Percentiles rank a stretch among this genome's conserved stretches.
phyloP scores from a whole-genome alignment of 1,140 invertebrate species.

The Episyrphus balteatus region DNA sequence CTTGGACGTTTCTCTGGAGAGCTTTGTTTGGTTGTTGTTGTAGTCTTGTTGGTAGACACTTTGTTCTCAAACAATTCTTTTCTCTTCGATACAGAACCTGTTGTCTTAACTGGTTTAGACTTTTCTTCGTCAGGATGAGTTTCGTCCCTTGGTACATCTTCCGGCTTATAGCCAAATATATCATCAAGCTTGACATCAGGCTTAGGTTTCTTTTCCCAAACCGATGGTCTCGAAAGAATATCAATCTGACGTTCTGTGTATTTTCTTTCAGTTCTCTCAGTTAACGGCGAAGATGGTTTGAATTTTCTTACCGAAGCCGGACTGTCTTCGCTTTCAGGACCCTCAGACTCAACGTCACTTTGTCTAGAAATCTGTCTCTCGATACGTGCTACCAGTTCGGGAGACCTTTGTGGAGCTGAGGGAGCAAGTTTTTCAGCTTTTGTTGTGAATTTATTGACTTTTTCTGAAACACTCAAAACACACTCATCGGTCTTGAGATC shows the following conservation, averaged over 20 bases:
- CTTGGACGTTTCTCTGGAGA: no score
- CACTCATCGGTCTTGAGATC: constrained; percentile 44
- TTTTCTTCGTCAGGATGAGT: constrained; percentile 4
- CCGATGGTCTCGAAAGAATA: constrained; percentile 34
- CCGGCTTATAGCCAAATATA: not conserved
- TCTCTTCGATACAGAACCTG: not conserved
- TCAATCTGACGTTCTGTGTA: constrained; percentile 24
- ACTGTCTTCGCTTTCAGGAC: constrained; percentile 5
- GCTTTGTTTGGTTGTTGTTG: no score
- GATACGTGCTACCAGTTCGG: constrained; percentile 34
- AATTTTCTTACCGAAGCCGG: not conserved
- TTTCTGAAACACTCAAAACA: constrained; percentile 46
- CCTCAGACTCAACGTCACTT: constrained; percentile 10
- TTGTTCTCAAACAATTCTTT: no score
- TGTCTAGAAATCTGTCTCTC: constrained; percentile 38
- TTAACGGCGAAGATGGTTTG: not conserved
- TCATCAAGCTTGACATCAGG: constrained; percentile 5
- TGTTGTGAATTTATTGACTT: constrained; percentile 48
- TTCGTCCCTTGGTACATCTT: constrained; percentile 10
- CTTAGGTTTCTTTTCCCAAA: constrained; percentile 20
- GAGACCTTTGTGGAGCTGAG: constrained; percentile 28
- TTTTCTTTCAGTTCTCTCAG: not conserved
- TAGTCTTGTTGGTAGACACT: no score
- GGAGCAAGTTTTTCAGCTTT: constrained; percentile 43
- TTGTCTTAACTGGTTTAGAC: not conserved